Percentiles rank a stretch among this genome's conserved stretches.
phyloP scores from a whole-genome alignment of 2,113 vertebrate genomes.

The Aix galericulata region DNA sequence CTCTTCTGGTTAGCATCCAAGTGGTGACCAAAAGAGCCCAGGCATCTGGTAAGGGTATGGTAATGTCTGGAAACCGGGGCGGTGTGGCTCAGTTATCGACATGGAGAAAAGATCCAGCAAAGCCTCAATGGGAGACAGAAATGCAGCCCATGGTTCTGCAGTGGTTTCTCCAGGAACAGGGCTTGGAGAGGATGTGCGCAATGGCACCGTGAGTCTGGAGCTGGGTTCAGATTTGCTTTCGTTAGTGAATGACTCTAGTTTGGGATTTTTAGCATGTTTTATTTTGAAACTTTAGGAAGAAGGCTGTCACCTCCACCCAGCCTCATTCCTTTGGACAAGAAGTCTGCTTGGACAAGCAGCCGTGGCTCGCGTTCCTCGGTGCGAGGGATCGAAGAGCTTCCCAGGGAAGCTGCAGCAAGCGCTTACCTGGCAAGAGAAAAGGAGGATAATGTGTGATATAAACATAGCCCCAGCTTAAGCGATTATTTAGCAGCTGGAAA shows the following conservation, averaged over 20 bases:
- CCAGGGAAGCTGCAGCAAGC: neutral
- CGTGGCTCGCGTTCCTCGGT: accelerated
- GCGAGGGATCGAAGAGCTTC: neutral
- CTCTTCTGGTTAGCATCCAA: neutral
- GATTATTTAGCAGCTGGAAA: neutral
- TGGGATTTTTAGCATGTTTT: neutral
- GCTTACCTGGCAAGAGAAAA: neutral
- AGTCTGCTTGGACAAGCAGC: neutral
- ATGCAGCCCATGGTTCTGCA: neutral
- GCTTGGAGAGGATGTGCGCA: neutral
- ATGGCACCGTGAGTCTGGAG: neutral
- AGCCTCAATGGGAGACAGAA: neutral
- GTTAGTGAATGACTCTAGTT: neutral
- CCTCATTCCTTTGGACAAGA: neutral
- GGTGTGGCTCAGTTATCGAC: neutral
- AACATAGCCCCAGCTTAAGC: neutral
- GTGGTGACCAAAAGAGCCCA: accelerated
- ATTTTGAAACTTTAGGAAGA: neutral
- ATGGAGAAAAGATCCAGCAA: neutral
- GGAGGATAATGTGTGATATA: neutral
- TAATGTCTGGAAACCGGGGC: neutral
- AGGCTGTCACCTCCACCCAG: neutral
- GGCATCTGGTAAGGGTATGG: neutral
- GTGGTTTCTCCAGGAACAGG: neutral
- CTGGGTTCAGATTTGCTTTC: neutral